Evolutionary conservation across 2,888 invertebrate species (phyloP).

Genomic region (Lasioglossum leucozonium): DNA sequence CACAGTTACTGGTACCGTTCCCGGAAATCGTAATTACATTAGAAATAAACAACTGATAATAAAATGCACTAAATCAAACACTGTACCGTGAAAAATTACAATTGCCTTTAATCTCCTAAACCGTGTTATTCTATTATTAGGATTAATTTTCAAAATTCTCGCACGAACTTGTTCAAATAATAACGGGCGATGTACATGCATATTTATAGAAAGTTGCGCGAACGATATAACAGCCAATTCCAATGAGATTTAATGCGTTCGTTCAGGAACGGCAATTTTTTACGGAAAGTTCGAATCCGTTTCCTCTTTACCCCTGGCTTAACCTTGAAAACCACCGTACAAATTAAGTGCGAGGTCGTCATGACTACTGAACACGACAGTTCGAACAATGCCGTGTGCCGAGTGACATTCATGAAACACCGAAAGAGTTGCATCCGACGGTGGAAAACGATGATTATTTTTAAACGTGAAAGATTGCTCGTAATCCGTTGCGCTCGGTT

Average conservation of each 20-base stretch:
- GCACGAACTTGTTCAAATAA: neutral
- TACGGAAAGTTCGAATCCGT: neutral
- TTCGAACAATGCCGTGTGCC: conserved; percentile 32
- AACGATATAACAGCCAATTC: neutral
- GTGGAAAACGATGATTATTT: conserved; percentile 28
- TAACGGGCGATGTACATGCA: neutral
- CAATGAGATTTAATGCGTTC: neutral
- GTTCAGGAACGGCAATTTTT: neutral
- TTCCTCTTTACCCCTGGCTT: neutral
- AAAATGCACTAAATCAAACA: no score
- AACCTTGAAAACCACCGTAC: conserved; percentile 53
- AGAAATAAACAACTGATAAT: neutral
- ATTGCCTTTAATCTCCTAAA: neutral
- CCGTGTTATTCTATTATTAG: neutral
- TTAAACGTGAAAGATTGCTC: conserved; percentile 1
- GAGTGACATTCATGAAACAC: conserved; percentile 24
- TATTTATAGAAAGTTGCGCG: neutral
- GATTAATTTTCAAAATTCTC: neutral
- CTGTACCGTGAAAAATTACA: neutral
- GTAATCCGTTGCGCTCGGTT: neutral
- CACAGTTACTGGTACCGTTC: neutral
- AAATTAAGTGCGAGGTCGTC: conserved; percentile 68
- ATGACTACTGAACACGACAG: conserved; percentile 57
- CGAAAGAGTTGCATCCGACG: conserved; percentile 30
- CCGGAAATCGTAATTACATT: neutral